Percentiles rank a stretch among this genome's conserved stretches.
These are phyloP conservation scores for Cyanoramphus novaezelandiae DNA, from an alignment of 2,113 vertebrate genomes.

Conservation along the genomic window DNA sequence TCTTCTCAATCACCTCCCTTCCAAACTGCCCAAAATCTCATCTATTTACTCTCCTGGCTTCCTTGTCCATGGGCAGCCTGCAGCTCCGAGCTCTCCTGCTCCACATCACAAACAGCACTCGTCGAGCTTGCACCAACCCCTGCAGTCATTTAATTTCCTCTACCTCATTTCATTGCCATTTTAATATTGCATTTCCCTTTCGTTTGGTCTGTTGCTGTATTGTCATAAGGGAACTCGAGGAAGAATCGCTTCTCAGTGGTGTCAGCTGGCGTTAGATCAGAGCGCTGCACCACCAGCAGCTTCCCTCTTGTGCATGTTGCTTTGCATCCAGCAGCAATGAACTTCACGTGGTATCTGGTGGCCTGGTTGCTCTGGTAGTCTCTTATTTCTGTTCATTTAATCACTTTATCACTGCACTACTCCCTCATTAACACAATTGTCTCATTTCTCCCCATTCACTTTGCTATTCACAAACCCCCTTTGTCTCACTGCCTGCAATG, in stretches of 20 bases:
- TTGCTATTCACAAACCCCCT: too few species aligned
- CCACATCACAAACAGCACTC: accelerated
- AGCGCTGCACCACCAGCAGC: too few species aligned
- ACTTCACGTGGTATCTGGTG: accelerated
- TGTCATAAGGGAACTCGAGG: not conserved
- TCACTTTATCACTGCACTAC: not conserved
- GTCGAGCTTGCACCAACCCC: accelerated
- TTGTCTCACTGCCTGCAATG: not conserved
- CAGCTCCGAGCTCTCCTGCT: not conserved
- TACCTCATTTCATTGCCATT: not conserved
- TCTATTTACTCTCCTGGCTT: not conserved
- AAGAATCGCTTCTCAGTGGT: not conserved
- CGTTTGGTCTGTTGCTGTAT: not conserved
- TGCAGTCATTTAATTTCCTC: not conserved
- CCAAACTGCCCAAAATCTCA: not conserved
- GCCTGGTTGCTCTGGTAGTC: not conserved
- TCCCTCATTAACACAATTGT: not conserved
- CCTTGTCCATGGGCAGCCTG: not conserved
- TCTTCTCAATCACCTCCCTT: not conserved
- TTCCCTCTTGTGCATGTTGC: accelerated
- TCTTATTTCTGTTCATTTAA: not conserved
- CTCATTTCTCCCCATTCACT: not conserved
- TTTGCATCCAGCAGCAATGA: not conserved
- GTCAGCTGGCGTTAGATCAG: too few species aligned
- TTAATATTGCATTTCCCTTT: not conserved